phyloP scores from a whole-genome alignment of 2,888 invertebrate species.

The Orthonychiurus folsomi region DNA sequence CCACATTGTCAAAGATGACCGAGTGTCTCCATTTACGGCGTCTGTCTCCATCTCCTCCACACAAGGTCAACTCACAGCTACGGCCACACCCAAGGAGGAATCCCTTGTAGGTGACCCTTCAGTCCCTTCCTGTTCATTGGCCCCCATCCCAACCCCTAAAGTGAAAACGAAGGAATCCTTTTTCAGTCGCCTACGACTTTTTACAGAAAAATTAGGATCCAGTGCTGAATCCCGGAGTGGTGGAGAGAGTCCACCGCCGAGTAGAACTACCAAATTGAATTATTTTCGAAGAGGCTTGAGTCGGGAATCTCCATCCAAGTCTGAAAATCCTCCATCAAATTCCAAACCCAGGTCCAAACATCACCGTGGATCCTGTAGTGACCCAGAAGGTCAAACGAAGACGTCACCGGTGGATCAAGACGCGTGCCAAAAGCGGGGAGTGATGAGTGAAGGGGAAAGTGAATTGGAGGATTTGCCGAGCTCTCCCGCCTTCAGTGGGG shows the following conservation, averaged over 20 bases:
- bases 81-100: background rate
- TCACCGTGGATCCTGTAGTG: slow-evolving; percentile 28
- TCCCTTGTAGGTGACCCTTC: background rate
- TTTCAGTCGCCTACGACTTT: slow-evolving; percentile 49
- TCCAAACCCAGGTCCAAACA: slow-evolving; percentile 14
- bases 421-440: slow-evolving; percentile 16
- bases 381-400: slow-evolving; percentile 26
- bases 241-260: slow-evolving; percentile 22
- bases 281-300: slow-evolving; percentile 30
- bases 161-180: slow-evolving; percentile 44
- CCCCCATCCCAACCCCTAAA: slow-evolving; percentile 23
- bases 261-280: slow-evolving; percentile 20
- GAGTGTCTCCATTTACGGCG: background rate
- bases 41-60: background rate
- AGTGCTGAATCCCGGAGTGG: slow-evolving; percentile 19
- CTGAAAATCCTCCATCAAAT: too few relatives aligned
- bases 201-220: slow-evolving; percentile 47
- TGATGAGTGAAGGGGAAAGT: slow-evolving; percentile 26
- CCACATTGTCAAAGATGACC: slow-evolving; percentile 24
- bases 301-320: slow-evolving; percentile 8
- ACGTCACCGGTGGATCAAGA: slow-evolving; percentile 7
- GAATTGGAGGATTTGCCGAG: slow-evolving; percentile 11
- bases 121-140: slow-evolving; percentile 12
- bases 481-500: slow-evolving; percentile 34
- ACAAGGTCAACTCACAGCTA: background rate